These are phyloP conservation scores for Catocala sponsa DNA, from an alignment of 2,888 invertebrate genomes.

Conservation along the genomic window DNA sequence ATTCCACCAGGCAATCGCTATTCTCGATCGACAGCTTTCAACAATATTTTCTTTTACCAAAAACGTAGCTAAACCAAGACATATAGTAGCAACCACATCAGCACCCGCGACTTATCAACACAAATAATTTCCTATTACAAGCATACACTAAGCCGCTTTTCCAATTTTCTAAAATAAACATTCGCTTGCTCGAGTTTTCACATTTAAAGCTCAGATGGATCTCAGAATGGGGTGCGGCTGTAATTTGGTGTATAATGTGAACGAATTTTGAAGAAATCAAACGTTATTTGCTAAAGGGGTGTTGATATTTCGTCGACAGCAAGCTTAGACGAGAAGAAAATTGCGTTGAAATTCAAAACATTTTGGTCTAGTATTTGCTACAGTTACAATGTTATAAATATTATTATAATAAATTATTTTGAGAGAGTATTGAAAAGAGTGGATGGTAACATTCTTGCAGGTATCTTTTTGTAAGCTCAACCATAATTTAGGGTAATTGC, in stretches of 20 bases:
- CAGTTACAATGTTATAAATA: not conserved
- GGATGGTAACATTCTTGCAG: too few species aligned
- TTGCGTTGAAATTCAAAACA: not conserved
- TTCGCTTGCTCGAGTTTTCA: conserved; percentile 49
- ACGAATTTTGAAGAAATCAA: conserved; percentile 7
- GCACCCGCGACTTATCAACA: conserved; percentile 68
- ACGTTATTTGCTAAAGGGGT: conserved; percentile 13
- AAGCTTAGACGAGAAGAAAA: not conserved
- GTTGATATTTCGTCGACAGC: not conserved
- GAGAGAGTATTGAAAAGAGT: too few species aligned
- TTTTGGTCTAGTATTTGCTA: not conserved
- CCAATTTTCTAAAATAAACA: conserved; percentile 83
- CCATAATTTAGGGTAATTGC: too few species aligned
- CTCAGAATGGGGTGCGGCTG: conserved; percentile 15
- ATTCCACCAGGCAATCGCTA: too few species aligned
- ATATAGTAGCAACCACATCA: conserved; percentile 50
- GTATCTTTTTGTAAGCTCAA: too few species aligned
- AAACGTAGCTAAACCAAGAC: not conserved
- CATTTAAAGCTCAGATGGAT: conserved; percentile 27
- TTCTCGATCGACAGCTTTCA: too few species aligned
- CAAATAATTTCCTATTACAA: conserved; percentile 82
- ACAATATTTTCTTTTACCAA: not conserved
- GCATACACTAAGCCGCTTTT: conserved; percentile 75
- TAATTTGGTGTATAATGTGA: conserved; percentile 23
- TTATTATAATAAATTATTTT: too few species aligned